Percentiles rank a stretch among this genome's conserved stretches.
These are phyloP conservation scores for Pinctada fucata DNA, from an alignment of 2,888 invertebrate genomes.

Conservation along the genomic window DNA sequence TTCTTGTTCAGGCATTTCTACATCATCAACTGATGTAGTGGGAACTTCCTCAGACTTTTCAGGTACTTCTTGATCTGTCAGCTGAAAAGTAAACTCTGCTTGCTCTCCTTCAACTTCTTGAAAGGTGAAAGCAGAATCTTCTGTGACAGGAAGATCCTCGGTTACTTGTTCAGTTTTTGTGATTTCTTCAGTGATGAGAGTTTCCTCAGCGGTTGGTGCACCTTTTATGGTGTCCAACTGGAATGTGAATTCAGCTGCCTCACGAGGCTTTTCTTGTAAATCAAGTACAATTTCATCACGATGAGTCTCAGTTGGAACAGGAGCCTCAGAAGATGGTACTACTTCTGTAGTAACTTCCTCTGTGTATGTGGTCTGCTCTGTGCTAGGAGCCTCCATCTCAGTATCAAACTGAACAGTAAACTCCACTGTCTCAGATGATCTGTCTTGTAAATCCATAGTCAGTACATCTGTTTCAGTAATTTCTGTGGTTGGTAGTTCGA, in stretches of 20 bases:
- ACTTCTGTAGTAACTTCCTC: slow-evolving; percentile 41
- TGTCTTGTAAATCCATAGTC: slow-evolving; percentile 44
- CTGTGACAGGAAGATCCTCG: neutral
- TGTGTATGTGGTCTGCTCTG: slow-evolving; percentile 12
- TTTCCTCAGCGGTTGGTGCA: slow-evolving; percentile 15
- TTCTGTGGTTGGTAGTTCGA: slow-evolving; percentile 48
- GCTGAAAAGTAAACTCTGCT: slow-evolving; percentile 42
- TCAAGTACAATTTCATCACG: slow-evolving; percentile 60
- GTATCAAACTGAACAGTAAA: slow-evolving; percentile 27
- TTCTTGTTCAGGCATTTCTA: slow-evolving; percentile 43
- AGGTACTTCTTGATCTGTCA: slow-evolving; percentile 17
- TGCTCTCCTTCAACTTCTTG: slow-evolving; percentile 22
- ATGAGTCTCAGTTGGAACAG: slow-evolving; percentile 47
- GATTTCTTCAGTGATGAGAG: slow-evolving; percentile 21
- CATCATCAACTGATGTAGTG: neutral
- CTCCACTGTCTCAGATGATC: slow-evolving; percentile 45
- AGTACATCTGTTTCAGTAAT: slow-evolving; percentile 47
- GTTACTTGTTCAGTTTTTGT: slow-evolving; percentile 5
- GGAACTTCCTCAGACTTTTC: neutral
- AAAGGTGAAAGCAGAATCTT: slow-evolving; percentile 4
- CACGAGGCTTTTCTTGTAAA: slow-evolving; percentile 57
- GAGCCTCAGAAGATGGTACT: slow-evolving; percentile 40
- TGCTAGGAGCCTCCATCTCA: slow-evolving; percentile 33
- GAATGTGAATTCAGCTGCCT: slow-evolving; percentile 59
- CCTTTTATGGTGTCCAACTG: slow-evolving; percentile 30